Evolutionary conservation across 1,140 invertebrate species (phyloP).

Genomic region (Euglossa dilemma): DNA sequence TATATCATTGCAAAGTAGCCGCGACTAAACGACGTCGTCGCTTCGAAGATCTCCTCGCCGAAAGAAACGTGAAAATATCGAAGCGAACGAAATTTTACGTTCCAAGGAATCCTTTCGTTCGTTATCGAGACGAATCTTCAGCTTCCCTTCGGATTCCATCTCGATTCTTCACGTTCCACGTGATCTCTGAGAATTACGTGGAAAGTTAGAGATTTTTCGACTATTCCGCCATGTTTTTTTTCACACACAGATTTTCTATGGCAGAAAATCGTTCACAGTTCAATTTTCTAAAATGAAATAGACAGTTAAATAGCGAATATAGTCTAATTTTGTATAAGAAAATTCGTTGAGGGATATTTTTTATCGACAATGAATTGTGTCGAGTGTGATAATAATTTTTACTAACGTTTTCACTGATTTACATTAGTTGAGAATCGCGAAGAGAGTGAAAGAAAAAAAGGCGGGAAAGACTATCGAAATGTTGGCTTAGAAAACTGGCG

Average conservation of each 20-base stretch:
- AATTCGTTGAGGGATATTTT: too few species aligned
- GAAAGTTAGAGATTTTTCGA: background rate
- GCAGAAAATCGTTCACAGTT: background rate
- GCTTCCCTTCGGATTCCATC: background rate
- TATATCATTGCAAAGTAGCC: constrained; percentile 63
- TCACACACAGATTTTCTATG: too few species aligned
- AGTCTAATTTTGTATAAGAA: too few species aligned
- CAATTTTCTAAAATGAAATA: background rate
- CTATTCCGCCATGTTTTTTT: background rate
- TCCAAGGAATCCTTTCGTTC: constrained; percentile 19
- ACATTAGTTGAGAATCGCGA: constrained; percentile 41
- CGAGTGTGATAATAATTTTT: background rate
- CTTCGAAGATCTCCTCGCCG: background rate
- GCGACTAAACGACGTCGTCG: constrained; percentile 58
- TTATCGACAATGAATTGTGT: background rate
- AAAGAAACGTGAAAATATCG: constrained; percentile 27
- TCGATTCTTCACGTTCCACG: background rate
- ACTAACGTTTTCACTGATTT: constrained; percentile 29
- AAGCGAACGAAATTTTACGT: constrained; percentile 41
- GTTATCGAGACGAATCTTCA: constrained; percentile 24
- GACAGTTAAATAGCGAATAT: too few species aligned
- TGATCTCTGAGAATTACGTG: background rate
- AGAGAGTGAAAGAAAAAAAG: constrained; percentile 1
- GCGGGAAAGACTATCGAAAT: constrained; percentile 36
- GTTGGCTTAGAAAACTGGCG: background rate